Percentiles rank a stretch among this genome's conserved stretches.
Conservation (phyloP, 1,140 invertebrate genomes). For the Drosophila navojoa region DNA sequence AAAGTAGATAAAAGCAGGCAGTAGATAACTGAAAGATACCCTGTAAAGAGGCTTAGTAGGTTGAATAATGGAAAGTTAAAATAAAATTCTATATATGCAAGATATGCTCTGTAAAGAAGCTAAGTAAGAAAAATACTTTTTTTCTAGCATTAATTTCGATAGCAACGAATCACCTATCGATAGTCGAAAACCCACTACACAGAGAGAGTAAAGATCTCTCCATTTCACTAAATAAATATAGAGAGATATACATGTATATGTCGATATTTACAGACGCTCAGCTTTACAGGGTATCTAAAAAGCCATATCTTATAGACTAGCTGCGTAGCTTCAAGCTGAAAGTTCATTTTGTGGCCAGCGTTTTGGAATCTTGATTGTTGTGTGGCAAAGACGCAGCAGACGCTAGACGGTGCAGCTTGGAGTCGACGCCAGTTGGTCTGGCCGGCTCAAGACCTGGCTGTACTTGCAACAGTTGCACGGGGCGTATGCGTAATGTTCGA, state of each 20-base stretch:
- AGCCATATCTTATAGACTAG: no score
- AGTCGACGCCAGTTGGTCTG: slow-evolving; percentile 65
- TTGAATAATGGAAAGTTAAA: no score
- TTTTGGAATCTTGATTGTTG: slow-evolving; percentile 8
- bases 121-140: no score
- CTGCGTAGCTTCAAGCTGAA: background rate
- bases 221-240: background rate
- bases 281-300: background rate
- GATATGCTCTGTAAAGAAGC: no score
- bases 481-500: slow-evolving; percentile 35
- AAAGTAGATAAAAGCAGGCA: background rate
- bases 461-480: slow-evolving; percentile 11
- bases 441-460: slow-evolving; percentile 6
- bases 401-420: slow-evolving; percentile 4
- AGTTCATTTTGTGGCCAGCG: no score
- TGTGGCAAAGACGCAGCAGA: background rate
- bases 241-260: no score
- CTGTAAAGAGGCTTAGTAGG: background rate
- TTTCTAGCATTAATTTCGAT: no score
- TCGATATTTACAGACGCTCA: background rate
- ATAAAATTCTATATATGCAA: no score
- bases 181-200: no score
- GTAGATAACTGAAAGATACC: background rate
- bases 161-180: no score
- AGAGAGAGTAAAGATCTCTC: no score